Evolutionary conservation across 1,140 invertebrate species (phyloP).

Genomic region (Ectropis grisescens): DNA sequence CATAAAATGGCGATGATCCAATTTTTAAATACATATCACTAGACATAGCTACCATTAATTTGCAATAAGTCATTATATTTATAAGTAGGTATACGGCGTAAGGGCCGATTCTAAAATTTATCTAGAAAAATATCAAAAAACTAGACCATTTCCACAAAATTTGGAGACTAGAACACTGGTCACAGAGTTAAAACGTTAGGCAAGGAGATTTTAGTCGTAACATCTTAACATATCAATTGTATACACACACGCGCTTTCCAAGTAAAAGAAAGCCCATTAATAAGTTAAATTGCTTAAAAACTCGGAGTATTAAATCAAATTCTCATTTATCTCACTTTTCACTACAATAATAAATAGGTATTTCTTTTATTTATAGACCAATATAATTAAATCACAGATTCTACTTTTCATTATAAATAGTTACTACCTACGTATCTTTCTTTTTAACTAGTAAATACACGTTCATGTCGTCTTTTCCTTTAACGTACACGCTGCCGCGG

Average conservation of each 20-base stretch:
- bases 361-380: slow-evolving; percentile 4
- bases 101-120: too few species aligned
- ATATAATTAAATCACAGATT: slow-evolving; percentile 68
- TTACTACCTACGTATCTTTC: slow-evolving; percentile 39
- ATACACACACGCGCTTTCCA: slow-evolving; percentile 9
- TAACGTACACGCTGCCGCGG: slow-evolving; percentile 91
- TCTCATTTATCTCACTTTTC: slow-evolving; percentile 9
- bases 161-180: slow-evolving; percentile 54
- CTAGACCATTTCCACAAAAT: slow-evolving; percentile 16
- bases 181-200: slow-evolving; percentile 40
- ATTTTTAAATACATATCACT: slow-evolving; percentile 8
- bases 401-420: slow-evolving; percentile 45
- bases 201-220: slow-evolving; percentile 45
- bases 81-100: too few species aligned
- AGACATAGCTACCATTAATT: too few species aligned
- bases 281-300: slow-evolving; percentile 19
- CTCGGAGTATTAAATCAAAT: slow-evolving; percentile 26
- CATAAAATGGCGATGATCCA: slow-evolving; percentile 11
- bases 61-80: too few species aligned
- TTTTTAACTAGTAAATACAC: slow-evolving; percentile 82
- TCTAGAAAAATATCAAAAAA: slow-evolving; percentile 12
- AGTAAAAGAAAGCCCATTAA: slow-evolving; percentile 18
- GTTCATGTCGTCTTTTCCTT: slow-evolving; percentile 96
- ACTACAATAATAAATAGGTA: too few species aligned
- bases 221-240: slow-evolving; percentile 5